Evolutionary conservation across 1,140 invertebrate genomes (phyloP).

Genomic region (Olivierus martensii): DNA sequence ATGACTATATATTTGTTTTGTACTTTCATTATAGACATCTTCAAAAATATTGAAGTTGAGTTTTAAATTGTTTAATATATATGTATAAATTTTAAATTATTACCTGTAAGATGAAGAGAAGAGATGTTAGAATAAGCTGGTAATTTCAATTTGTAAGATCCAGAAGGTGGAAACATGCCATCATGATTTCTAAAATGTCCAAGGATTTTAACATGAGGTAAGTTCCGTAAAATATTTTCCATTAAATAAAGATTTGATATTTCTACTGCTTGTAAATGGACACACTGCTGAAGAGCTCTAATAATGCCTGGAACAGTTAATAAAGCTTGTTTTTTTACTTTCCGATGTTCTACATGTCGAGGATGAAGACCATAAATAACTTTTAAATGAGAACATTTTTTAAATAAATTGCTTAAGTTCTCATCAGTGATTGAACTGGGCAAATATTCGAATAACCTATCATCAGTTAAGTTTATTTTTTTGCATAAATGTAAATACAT

Average conservation of each 20-base stretch:
- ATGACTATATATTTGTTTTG: too few species aligned
- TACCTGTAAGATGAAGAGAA: conserved; percentile 24
- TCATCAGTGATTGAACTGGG: conserved; percentile 22
- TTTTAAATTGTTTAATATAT: too few species aligned
- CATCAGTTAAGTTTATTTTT: conserved; percentile 6
- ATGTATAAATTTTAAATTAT: background rate
- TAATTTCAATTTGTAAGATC: conserved; percentile 17
- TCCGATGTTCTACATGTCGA: conserved; percentile 15
- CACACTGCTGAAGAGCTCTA: conserved; percentile 18
- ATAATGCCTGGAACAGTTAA: conserved; percentile 26
- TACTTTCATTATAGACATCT: too few species aligned
- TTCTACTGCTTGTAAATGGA: conserved; percentile 23
- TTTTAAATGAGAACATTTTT: conserved; percentile 22
- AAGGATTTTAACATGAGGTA: conserved; percentile 24
- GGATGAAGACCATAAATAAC: conserved; percentile 25
- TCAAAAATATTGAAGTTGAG: too few species aligned
- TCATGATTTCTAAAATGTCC: conserved; percentile 26
- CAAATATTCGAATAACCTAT: conserved; percentile 20
- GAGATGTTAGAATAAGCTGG: conserved; percentile 22
- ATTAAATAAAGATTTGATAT: conserved; percentile 23
- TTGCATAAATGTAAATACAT: conserved; percentile 10
- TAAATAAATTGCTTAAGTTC: conserved; percentile 18
- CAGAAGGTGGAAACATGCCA: conserved; percentile 22
- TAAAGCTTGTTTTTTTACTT: conserved; percentile 16
- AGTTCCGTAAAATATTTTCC: conserved; percentile 24